Base-by-base conservation (phyloP, 1,140 invertebrate species). In the Drosophila nikananu region DNA sequence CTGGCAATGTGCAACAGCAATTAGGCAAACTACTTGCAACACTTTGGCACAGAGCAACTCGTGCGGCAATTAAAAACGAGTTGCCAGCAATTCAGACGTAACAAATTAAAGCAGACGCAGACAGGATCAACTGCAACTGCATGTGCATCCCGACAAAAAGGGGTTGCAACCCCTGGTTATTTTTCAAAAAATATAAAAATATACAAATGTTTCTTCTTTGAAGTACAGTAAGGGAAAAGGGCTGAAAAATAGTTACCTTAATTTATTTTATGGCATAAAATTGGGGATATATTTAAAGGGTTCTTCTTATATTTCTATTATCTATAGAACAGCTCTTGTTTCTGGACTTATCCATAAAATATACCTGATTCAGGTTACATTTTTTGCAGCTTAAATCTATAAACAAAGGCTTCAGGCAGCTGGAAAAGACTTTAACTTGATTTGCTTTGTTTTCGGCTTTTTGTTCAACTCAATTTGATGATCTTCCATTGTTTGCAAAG, bases 1-100 rank as follows among this genome's bases (percentile, higher is more conserved):
- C 70, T 77, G 77, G 48, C 52, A 68, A 80, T 71, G 63, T 82
- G 83, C 83, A 86, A 71, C 83, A 86, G 79, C 83, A 86, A 76
- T 73, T 77, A 77, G 44, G 30, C 42, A 46, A 76, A 77, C 52
- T 65, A 44, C 60, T 65, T 65, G 70, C 70, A 73, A 27, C 44
- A 72, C 65, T 71, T 23, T 71, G 57, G 70, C 66, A 71, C 68
- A 58, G 30, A 42, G 44, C 54, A 49, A 48, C 67, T 61, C 70
- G 54, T 73, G 67, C 67, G 52, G 61, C 72, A 76, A 77, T 55
- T 67, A 77, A 77, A 77, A 77, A 77, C 52, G 55, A 77, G 74
- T 71, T 59, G 30, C 37, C 49, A 59, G 63, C 77, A 71, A 74
- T 65, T 79, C 44, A 64, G 71, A 80, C 68, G 76, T 80, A 79